A percentile compares a stretch with the other conserved stretches of the same genome.
phyloP scores from a whole-genome alignment of 2,888 invertebrate species.

The Cyclophora albipunctata region DNA sequence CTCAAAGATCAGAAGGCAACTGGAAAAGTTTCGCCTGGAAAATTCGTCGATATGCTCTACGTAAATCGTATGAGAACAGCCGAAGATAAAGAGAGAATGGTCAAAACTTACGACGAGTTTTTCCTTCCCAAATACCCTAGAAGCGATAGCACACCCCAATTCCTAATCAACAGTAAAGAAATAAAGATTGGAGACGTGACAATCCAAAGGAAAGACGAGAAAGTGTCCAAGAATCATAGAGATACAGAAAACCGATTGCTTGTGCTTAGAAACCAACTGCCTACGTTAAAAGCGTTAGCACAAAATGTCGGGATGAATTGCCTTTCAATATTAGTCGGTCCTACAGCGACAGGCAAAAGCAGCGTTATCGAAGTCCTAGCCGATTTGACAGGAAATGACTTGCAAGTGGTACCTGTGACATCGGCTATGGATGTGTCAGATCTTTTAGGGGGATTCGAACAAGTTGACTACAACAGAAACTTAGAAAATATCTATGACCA shows the following conservation, averaged over 20 bases:
- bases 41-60: conserved; percentile 87
- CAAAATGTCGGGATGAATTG: conserved; percentile 94
- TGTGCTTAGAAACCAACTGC: conserved; percentile 75
- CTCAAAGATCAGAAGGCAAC: conserved; percentile 49
- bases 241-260: conserved; percentile 55
- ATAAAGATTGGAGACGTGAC: conserved; percentile 80
- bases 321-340: conserved; percentile 91
- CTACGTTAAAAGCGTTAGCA: conserved; percentile 84
- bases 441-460: conserved; percentile 97
- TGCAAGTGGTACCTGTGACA: conserved; percentile 87
- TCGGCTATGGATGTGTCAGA: conserved; percentile 96
- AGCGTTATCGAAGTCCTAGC: conserved; percentile 85
- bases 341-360: conserved; percentile 86
- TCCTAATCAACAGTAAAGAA: conserved; percentile 74
- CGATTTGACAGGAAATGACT: conserved; percentile 81
- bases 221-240: conserved; percentile 48
- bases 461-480: conserved; percentile 85
- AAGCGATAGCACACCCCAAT: conserved; percentile 71
- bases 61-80: conserved; percentile 88
- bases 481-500: conserved; percentile 80
- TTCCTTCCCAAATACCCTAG: conserved; percentile 67
- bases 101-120: conserved; percentile 58
- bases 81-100: conserved; percentile 84
- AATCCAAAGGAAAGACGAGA: conserved; percentile 54
- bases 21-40: conserved; percentile 64